Percentiles rank a stretch among this genome's conserved stretches.
Evolutionary conservation across 64 coral and sea anemone species (phyloP).

Genomic region (Actinia tenebrosa): DNA sequence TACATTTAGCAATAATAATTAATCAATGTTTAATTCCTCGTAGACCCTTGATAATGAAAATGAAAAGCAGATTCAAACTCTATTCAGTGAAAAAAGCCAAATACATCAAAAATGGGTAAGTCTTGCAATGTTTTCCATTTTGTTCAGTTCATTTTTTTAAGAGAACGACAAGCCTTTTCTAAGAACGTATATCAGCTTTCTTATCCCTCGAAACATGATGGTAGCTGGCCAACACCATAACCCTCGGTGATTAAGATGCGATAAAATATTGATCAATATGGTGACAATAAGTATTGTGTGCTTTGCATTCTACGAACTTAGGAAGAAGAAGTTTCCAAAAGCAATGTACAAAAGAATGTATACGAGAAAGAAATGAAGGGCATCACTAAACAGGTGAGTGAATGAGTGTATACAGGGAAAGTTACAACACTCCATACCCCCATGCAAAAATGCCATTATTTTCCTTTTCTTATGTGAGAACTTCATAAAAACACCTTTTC

Average conservation of each 20-base stretch:
- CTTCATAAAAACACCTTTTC: not conserved
- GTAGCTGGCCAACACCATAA: not conserved
- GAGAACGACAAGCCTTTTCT: too few relatives aligned
- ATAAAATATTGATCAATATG: too few relatives aligned
- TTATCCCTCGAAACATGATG: not conserved
- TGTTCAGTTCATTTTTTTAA: too few relatives aligned
- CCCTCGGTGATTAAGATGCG: too few relatives aligned
- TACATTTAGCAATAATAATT: too few relatives aligned
- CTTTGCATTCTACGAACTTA: not conserved
- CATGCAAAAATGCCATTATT: too few relatives aligned
- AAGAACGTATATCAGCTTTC: too few relatives aligned
- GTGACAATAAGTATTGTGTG: not conserved
- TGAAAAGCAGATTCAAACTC: slow-evolving; percentile 35
- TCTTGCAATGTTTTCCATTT: not conserved
- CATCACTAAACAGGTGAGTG: slow-evolving; percentile 33
- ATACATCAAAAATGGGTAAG: slow-evolving; percentile 41
- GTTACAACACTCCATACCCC: too few relatives aligned
- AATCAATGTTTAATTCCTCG: not conserved
- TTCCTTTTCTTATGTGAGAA: not conserved
- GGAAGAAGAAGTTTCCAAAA: slow-evolving; percentile 44
- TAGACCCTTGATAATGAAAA: slow-evolving; percentile 56
- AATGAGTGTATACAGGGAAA: too few relatives aligned
- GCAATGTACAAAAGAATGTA: not conserved
- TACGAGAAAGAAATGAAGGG: slow-evolving; percentile 12
- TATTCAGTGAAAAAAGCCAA: slow-evolving; percentile 55